A percentile compares a stretch with the other conserved stretches of the same genome.
Evolutionary conservation across 2,888 invertebrate genomes (phyloP).

Genomic region (Melangyna quadrimaculata): DNA sequence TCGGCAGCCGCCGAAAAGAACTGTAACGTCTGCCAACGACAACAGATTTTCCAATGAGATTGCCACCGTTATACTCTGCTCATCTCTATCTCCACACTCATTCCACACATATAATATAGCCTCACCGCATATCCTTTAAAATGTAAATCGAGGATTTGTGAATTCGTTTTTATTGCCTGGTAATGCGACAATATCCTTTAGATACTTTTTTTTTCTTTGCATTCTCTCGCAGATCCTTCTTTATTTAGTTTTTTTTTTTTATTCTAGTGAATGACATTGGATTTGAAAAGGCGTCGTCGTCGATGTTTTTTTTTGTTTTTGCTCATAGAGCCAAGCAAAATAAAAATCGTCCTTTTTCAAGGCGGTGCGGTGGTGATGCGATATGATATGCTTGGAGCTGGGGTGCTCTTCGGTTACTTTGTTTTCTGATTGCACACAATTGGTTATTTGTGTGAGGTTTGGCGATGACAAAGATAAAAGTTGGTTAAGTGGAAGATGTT

Average conservation of each 20-base stretch:
- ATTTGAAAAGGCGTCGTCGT: conserved; percentile 68
- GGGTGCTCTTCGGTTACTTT: conserved; percentile 56
- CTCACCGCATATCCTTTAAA: conserved; percentile 69
- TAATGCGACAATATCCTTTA: conserved; percentile 72
- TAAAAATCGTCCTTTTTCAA: conserved; percentile 56
- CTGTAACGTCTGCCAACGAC: conserved; percentile 69
- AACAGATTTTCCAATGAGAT: conserved; percentile 70
- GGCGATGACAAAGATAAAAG: conserved; percentile 64
- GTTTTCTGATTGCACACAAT: conserved; percentile 69
- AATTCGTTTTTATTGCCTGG: conserved; percentile 72
- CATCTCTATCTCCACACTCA: conserved; percentile 32
- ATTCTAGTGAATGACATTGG: conserved; percentile 58
- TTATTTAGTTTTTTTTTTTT: conserved; percentile 9
- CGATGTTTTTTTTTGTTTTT: conserved; percentile 6
- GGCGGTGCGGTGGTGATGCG: no score
- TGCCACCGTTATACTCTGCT: conserved; percentile 60
- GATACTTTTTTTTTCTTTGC: conserved; percentile 30
- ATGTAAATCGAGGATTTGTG: conserved; percentile 72
- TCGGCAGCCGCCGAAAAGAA: conserved; percentile 67
- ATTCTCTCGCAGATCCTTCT: conserved; percentile 18
- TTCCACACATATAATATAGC: conserved; percentile 3
- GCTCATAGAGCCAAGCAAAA: conserved; percentile 8
- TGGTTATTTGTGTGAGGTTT: conserved; percentile 64
- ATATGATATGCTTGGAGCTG: conserved; percentile 17
- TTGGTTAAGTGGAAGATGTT: conserved; percentile 71